Percentiles rank a stretch among this genome's conserved stretches.
Evolutionary conservation across 2,113 vertebrate genomes (phyloP).

Genomic region (Tachuris rubrigastra): DNA sequence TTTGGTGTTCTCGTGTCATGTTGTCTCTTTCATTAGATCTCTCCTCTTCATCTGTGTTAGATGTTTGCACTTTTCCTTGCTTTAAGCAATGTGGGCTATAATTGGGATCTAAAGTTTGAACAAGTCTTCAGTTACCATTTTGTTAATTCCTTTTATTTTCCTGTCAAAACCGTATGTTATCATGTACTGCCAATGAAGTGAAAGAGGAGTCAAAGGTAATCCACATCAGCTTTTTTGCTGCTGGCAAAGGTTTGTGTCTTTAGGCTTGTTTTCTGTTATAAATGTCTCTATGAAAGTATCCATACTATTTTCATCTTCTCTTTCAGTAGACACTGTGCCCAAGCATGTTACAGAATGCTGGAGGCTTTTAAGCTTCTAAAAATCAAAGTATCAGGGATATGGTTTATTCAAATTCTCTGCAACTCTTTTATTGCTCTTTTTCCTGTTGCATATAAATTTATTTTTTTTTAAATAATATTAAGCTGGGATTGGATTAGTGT

Average conservation of each 20-base stretch:
- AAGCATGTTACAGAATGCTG: not conserved
- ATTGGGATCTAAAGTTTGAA: slow-evolving; percentile 46
- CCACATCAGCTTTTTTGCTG: not conserved
- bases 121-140: slow-evolving; percentile 21
- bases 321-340: not conserved
- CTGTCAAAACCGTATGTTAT: slow-evolving; percentile 31
- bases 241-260: not conserved
- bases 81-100: slow-evolving; percentile 46
- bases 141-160: slow-evolving; percentile 52
- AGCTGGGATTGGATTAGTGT: not conserved
- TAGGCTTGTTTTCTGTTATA: not conserved
- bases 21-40: slow-evolving; percentile 53
- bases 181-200: not conserved
- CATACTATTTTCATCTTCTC: not conserved
- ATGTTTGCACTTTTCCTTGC: slow-evolving; percentile 48
- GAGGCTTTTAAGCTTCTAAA: not conserved
- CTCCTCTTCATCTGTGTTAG: not conserved
- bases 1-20: not conserved
- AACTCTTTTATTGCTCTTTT: not conserved
- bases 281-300: not conserved
- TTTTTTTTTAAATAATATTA: not conserved
- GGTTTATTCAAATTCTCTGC: not conserved
- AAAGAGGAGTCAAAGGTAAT: slow-evolving; percentile 48
- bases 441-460: not conserved
- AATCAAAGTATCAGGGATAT: not conserved